Conservation (phyloP, 2,113 vertebrate genomes). For the Parus major region DNA sequence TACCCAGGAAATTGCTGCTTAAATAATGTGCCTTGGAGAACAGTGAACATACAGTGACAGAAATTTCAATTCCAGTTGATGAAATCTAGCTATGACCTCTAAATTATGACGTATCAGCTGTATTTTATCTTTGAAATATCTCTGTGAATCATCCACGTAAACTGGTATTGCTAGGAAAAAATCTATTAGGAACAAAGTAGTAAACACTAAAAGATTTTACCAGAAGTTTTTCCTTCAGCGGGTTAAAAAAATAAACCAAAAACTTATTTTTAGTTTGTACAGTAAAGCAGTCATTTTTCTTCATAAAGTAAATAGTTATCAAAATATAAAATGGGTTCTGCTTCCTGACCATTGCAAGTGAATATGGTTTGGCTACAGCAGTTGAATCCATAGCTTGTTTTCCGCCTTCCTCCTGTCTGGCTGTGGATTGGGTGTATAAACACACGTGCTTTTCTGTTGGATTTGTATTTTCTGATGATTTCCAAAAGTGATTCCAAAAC, state of each 20-base stretch:
- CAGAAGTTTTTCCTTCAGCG: background rate
- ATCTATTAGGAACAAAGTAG: background rate
- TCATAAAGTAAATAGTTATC: background rate
- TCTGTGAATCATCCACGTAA: background rate
- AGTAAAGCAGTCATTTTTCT: background rate
- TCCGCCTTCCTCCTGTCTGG: background rate
- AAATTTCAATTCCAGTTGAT: background rate
- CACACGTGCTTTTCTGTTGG: rapidly evolving
- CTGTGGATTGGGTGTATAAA: background rate
- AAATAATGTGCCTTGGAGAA: background rate
- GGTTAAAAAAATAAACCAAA: background rate
- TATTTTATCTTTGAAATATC: background rate
- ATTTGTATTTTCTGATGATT: background rate
- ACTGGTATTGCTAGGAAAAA: background rate
- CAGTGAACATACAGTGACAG: background rate
- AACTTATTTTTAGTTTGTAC: background rate
- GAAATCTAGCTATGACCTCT: background rate
- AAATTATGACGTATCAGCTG: background rate
- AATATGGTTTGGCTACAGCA: background rate
- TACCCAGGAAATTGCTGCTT: background rate
- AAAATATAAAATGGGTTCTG: background rate
- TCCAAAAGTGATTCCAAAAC: background rate
- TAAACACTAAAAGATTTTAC: background rate
- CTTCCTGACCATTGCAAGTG: background rate
- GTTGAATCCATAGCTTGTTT: background rate